Evolutionary conservation across 2,797 vertebrate species (phyloP), one percentile per base, ranked within the genome.

Genomic region (Takifugu ocellatus): DNA sequence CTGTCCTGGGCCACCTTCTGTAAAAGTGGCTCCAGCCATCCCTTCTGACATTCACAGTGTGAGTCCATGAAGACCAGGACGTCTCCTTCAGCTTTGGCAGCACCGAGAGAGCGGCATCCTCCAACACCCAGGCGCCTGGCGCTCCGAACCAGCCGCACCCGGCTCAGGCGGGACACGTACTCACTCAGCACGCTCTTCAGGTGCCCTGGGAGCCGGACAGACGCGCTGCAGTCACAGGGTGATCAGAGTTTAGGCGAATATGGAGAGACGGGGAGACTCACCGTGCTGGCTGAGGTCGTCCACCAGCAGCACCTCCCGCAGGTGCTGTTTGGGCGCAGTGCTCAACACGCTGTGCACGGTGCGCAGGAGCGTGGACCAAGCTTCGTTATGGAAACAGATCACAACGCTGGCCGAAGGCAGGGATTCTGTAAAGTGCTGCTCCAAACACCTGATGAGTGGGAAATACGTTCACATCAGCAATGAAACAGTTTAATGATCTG

Each of bases 61-160:
- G 94, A 91, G 58, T 96, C 93, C 92, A 96, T 93, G 83, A 97
- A 96, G 75, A 97, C 72, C 12, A 96, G 83, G 55, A 95, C 91
- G 0, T 94, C 93, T 2, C 93, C 94, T 0, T 84, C 66, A 15
- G 94, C 94, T 56, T 90, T 82, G 54, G 92, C 85, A 10, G 94
- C 93, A 33, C 94, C 95, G 25, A 95, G 79, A 79, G 91, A 88
- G 15, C 92, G 92, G 36, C 93, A 93, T 48, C 88, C 75, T 21
- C 88, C 89, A 2, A 90, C 79, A 0, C 94, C 94, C 31, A 96
- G 85, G 47, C 91, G 91, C 64, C 84, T 92, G 60, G 84, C 92
- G 85, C 93, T 95, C 67, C 92, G 91, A 55, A 96, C 91, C 77
- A 96, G 76, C 63, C 89, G 93, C 78, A 97, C 93, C 2, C 89